Evolutionary conservation across 2,797 vertebrate species (phyloP), one percentile per base, ranked within the genome.

Genomic region (Tachyglossus aculeatus): DNA sequence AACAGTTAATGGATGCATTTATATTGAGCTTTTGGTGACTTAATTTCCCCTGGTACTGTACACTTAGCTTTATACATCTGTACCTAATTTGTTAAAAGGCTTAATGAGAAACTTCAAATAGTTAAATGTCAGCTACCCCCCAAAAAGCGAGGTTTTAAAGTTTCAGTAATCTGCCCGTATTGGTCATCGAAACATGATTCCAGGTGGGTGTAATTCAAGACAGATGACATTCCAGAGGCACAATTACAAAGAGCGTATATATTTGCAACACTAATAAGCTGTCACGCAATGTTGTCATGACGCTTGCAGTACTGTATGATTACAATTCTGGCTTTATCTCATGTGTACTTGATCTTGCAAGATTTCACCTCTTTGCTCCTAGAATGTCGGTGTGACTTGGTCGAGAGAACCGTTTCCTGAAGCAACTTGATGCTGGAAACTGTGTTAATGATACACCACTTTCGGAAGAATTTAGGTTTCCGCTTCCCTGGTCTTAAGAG

Each of bases 121-220:
- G 88, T 94, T 94, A 92, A 94, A 94, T 95, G 94, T 95, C 94
- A 94, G 93, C 95, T 94, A 94, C 92, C 73, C 45, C 45, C 45
- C 25, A 31, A 94, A 93, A 92, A 91, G 88, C 77, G 85, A 86
- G 90, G 89, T 93, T 96, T 96, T 94, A 92, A 93, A 92, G 93
- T 94, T 95, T 87, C 85, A 93, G 91, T 93, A 91, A 94, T 94
- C 93, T 94, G 93, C 93, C 93, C 86, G 74, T 90, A 88, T 93
- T 94, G 94, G 93, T 94, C 93, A 94, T 92, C 89, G 82, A 91
- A 94, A 93, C 88, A 68, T 91, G 92, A 91, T 95, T 93, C 95
- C 96, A 97, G 95, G 95, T 96, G 95, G 94, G 90, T 82, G 90
- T 96, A 96, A 97, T 96, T 96, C 90, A 93, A 93, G 94, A 91